Base-by-base conservation (phyloP, 1,140 invertebrate genomes). In the Hylaeus anthracinus region DNA sequence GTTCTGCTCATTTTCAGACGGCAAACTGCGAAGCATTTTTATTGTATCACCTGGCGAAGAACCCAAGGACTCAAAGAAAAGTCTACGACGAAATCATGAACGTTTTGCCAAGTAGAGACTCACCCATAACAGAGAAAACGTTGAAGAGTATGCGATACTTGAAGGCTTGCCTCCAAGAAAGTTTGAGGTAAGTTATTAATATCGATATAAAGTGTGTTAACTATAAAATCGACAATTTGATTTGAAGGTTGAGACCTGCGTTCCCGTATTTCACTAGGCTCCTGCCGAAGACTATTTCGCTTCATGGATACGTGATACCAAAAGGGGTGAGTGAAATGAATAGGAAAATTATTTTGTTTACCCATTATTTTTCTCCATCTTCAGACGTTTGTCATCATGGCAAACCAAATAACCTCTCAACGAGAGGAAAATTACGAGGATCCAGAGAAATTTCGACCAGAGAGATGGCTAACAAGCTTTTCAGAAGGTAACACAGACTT, bases 401-500 rank as follows among this genome's bases (percentile, higher is more conserved):
- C 96, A 5, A 96, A 95, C 43, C 95, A 96, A 92, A 94, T 97
- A 56, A 91, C 96, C 2, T 95, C 95, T 60, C 90, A 94, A 70
- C 94, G 95, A n/a, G 95, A 96, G 64, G 94, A 95, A 74, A 95
- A 96, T 87, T 97, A 95, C 90, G 96, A 96, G 67, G 95, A 97
- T 84, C 95, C 96, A 1, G 89, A 93, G 8, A 94, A 95, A 56
- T 98, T 96, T 87, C 90, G 94, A 65, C 97, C 97, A 10, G 96
- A 96, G 90, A 93, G 95, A 81, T 98, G 95, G 97, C 88, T 97
- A 41, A 89, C 92, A 26, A 56, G 84, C 12, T 92, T 93, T n/a
- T 71, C 74, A 6, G 84, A 88, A 58, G 83, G 89, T 0, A 88
- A 92, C 65, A 86, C 92, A 93, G 89, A 92, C 0, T 95, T 95